Conservation (phyloP, 2,113 vertebrate genomes). For the Pygoscelis adeliae region DNA sequence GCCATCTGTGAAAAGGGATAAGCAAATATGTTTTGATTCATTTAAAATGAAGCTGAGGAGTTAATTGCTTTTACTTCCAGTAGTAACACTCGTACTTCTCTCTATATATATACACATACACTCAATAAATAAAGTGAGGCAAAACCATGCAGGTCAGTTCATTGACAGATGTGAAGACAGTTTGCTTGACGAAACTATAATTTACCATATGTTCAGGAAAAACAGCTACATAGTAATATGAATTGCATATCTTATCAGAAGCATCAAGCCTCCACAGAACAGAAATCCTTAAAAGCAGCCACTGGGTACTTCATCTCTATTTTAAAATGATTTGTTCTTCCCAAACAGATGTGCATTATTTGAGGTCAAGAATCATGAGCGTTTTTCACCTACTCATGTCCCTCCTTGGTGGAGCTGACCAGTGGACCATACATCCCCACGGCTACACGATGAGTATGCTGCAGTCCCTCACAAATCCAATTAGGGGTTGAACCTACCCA, state of each 20-base stretch:
- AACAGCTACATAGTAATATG: not conserved
- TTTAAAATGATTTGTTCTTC: not conserved
- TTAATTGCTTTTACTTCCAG: not conserved
- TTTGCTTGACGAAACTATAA: not conserved
- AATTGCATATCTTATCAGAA: not conserved
- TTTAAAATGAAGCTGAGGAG: not conserved
- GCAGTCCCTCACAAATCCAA: not conserved
- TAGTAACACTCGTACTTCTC: not conserved
- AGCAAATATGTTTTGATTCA: slow-evolving; percentile 24
- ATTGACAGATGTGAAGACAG: not conserved
- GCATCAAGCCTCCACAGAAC: not conserved
- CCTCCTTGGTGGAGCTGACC: accelerated
- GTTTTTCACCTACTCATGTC: not conserved
- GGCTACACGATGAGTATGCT: not conserved
- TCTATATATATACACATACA: not conserved
- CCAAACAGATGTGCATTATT: not conserved
- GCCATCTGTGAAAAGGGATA: slow-evolving; percentile 2
- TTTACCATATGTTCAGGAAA: not conserved
- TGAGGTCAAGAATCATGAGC: not conserved
- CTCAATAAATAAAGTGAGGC: not conserved
- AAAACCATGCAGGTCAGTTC: slow-evolving; percentile 4
- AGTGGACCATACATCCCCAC: not conserved
- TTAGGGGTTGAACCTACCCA: not conserved
- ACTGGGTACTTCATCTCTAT: not conserved
- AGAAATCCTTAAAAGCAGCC: not conserved